Percentiles rank a stretch among this genome's conserved stretches.
phyloP scores from a whole-genome alignment of 2,888 invertebrate species.

The Euplagia quadripunctaria region DNA sequence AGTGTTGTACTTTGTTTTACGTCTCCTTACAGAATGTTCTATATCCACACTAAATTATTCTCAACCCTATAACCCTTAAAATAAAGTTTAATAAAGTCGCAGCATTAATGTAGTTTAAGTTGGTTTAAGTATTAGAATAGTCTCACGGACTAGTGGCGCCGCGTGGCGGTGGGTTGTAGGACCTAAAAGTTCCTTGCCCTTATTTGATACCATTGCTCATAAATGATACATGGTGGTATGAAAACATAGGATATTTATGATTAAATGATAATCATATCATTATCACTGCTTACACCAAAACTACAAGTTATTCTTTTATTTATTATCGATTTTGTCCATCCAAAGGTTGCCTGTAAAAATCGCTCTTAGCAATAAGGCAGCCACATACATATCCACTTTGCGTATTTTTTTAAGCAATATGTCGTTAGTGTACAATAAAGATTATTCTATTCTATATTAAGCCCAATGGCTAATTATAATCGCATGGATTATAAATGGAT shows the following conservation, averaged over 20 bases:
- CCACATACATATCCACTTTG: too few relatives aligned
- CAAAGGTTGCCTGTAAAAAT: too few relatives aligned
- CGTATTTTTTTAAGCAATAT: too few relatives aligned
- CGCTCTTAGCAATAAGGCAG: too few relatives aligned
- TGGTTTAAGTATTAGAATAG: constrained; percentile 61
- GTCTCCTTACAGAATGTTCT: constrained; percentile 46
- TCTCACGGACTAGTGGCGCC: constrained; percentile 73
- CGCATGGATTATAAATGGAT: neutral
- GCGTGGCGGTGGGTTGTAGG: constrained; percentile 59
- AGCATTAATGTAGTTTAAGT: constrained; percentile 46
- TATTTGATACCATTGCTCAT: constrained; percentile 55
- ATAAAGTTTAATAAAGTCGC: constrained; percentile 50
- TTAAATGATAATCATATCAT: constrained; percentile 42
- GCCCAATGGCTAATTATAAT: constrained; percentile 13
- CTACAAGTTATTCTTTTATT: too few relatives aligned
- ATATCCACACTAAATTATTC: constrained; percentile 36
- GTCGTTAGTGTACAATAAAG: too few relatives aligned
- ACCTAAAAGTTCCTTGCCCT: constrained; percentile 63
- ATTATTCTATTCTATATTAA: constrained; percentile 33
- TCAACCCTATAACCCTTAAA: constrained; percentile 49
- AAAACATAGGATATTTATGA: constrained; percentile 61
- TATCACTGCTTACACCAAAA: too few relatives aligned
- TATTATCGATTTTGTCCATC: too few relatives aligned
- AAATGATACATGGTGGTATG: constrained; percentile 64
- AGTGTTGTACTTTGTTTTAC: constrained; percentile 67